These are phyloP conservation scores for Nesometra sesokonis DNA, from an alignment of 35 echinoderm and acorn worm species.

Conservation along the genomic window DNA sequence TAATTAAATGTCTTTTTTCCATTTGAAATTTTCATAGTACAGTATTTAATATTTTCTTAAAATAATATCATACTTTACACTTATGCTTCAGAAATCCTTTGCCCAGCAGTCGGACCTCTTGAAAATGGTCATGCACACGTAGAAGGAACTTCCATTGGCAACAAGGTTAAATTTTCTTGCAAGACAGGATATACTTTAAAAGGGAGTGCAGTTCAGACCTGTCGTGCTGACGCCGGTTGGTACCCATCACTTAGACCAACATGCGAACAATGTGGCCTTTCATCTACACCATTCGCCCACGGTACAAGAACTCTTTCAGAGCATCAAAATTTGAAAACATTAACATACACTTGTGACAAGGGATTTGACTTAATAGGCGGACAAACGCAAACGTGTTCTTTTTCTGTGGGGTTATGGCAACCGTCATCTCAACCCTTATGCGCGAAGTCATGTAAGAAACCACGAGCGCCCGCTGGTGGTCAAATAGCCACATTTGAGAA, in stretches of 20 bases:
- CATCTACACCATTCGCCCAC: neutral
- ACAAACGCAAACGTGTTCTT: too few species aligned
- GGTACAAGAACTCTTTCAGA: neutral
- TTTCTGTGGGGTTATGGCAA: too few species aligned
- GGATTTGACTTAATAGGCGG: neutral
- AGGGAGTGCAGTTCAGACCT: neutral
- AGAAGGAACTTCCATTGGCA: neutral
- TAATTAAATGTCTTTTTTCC: too few species aligned
- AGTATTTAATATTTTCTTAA: neutral
- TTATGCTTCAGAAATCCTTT: slow-evolving; percentile 1
- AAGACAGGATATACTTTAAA: neutral
- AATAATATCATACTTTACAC: too few species aligned
- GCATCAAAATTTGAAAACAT: neutral
- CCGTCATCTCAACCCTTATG: too few species aligned
- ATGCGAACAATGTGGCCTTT: neutral
- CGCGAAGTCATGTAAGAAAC: too few species aligned
- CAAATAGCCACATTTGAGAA: too few species aligned
- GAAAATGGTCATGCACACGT: neutral
- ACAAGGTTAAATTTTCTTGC: neutral
- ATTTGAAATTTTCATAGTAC: too few species aligned
- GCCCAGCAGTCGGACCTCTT: neutral
- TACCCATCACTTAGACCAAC: neutral
- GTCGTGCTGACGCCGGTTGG: neutral
- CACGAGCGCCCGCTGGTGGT: too few species aligned
- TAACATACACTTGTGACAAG: neutral